Evolutionary conservation across 2,888 invertebrate species (phyloP).

Genomic region (Steromphala cineraria): DNA sequence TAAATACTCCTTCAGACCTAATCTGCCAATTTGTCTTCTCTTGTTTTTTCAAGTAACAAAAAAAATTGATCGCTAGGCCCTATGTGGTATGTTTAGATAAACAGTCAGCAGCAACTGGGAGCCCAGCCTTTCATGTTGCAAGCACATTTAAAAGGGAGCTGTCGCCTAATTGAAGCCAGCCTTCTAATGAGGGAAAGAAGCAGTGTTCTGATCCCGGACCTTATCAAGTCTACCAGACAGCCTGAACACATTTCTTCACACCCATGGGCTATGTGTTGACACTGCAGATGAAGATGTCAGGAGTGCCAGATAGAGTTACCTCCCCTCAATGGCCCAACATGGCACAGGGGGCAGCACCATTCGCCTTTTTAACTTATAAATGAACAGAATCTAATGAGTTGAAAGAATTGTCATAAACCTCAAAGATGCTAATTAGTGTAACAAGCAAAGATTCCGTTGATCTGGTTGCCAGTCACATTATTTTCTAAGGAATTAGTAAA

Average conservation of each 20-base stretch:
- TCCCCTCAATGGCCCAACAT: background rate
- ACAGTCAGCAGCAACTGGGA: background rate
- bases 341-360: background rate
- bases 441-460: no score
- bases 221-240: background rate
- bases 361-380: background rate
- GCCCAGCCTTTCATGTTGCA: background rate
- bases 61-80: constrained; percentile 10
- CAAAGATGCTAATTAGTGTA: background rate
- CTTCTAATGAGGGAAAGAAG: background rate
- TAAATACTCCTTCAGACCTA: background rate
- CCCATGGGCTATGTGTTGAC: background rate
- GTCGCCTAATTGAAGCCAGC: background rate
- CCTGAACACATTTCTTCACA: background rate
- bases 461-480: no score
- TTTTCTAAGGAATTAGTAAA: no score
- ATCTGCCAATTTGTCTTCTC: background rate
- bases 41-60: constrained; percentile 10
- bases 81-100: constrained; percentile 8
- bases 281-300: background rate
- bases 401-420: background rate
- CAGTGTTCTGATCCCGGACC: background rate
- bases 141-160: background rate
- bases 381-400: background rate
- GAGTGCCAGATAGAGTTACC: background rate